Evolutionary conservation across 1,140 invertebrate genomes (phyloP).

Genomic region (Camponotus vicinus): DNA sequence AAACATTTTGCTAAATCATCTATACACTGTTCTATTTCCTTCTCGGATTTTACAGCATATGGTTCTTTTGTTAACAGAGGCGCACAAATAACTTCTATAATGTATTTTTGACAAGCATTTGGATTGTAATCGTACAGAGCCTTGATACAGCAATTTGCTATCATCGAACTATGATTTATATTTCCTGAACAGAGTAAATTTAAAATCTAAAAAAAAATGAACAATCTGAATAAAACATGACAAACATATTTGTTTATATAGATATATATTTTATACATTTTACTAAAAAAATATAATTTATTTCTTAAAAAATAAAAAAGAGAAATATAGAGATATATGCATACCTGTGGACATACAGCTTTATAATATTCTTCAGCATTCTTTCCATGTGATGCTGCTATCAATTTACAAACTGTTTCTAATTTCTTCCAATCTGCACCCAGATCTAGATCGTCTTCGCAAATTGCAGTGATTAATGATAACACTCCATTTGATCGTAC

Average conservation of each 20-base stretch:
- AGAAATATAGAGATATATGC: background rate
- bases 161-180: conserved; percentile 83
- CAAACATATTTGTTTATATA: background rate
- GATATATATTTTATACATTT: too few species aligned
- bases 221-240: background rate
- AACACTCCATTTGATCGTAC: conserved; percentile 88
- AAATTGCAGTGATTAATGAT: conserved; percentile 88
- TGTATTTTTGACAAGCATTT: conserved; percentile 80
- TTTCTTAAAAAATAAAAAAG: background rate
- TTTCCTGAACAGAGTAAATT: conserved; percentile 85
- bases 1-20: conserved; percentile 83
- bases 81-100: conserved; percentile 84
- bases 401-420: conserved; percentile 89
- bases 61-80: conserved; percentile 74
- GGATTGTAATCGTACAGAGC: conserved; percentile 86
- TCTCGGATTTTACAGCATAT: conserved; percentile 68
- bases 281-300: background rate
- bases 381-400: conserved; percentile 87
- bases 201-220: conserved; percentile 65
- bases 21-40: conserved; percentile 80
- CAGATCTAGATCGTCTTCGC: conserved; percentile 86
- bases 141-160: conserved; percentile 87
- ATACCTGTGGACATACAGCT: conserved; percentile 81
- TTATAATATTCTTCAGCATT: conserved; percentile 86
- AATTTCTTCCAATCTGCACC: conserved; percentile 89